Evolutionary conservation across 23 tunicate species (phyloP), one percentile per base, ranked within the genome.

Genomic region (Styela clava): DNA sequence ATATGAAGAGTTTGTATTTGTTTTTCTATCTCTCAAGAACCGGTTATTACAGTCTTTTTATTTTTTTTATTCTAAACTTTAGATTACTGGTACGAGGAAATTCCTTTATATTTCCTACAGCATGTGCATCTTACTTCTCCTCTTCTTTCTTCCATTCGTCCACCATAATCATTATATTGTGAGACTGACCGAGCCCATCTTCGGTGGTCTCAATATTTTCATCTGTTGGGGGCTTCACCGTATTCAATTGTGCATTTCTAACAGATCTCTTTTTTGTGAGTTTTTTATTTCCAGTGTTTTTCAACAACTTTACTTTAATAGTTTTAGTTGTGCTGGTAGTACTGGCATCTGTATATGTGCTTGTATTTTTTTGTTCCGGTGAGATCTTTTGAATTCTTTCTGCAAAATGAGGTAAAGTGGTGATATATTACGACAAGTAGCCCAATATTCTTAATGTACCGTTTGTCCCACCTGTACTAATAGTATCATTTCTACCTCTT

Each of bases 111-210:
- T n/a, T n/a, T n/a, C n/a, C n/a, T n/a, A n/a, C n/a, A n/a, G n/a
- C n/a, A n/a, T n/a, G n/a, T n/a, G n/a, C n/a, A n/a, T n/a, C 81
- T 51, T 36, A 76, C 81, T 28, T 44, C 31, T 36, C 65, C 1
- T 76, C 81, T 44, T 76, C 65, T 1, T 44, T 76, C 31, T 76
- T 76, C 81, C 81, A 76, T 76, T 76, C 64, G 0, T 76, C 81
- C 23, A 76, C 81, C 81, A 76, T 76, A 0, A 44, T 26, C 81
- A 52, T 76, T 22, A 76, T 44, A 2, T 52, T 44, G 16, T 76
- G 1, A 7, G 81, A 24, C 0, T 76, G 65, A 16, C 31, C 31
- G 24, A 1, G 2, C 16, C 22, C 71, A 67, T 67, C 24, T 1
- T 67, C 31, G 19, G 31, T 29, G 22, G 56, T 5, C 12, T 67